phyloP scores from a whole-genome alignment of 2,888 invertebrate species.

The Metalampra italica region DNA sequence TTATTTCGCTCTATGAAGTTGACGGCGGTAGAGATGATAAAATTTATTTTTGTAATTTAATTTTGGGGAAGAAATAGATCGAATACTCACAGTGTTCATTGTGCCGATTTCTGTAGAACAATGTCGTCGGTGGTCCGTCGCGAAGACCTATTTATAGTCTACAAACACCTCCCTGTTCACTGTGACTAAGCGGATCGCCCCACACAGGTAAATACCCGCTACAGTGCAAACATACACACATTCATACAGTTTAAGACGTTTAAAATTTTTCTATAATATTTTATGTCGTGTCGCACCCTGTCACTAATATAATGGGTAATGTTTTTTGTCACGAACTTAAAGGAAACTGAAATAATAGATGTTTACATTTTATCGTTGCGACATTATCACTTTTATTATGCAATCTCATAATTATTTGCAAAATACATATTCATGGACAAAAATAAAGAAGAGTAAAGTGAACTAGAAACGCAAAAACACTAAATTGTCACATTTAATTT shows the following conservation, averaged over 20 bases:
- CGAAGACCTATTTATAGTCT: conserved; percentile 47
- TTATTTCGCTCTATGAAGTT: background rate
- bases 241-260: background rate
- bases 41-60: background rate
- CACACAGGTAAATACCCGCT: conserved; percentile 43
- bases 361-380: too few relatives aligned
- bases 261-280: background rate
- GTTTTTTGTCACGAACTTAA: too few relatives aligned
- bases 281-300: too few relatives aligned
- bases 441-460: too few relatives aligned
- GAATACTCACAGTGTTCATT: conserved; percentile 64
- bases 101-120: conserved; percentile 34
- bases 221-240: too few relatives aligned
- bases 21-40: background rate
- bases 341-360: too few relatives aligned
- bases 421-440: too few relatives aligned
- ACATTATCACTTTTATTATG: too few relatives aligned
- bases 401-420: too few relatives aligned
- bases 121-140: conserved; percentile 25
- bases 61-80: background rate
- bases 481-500: too few relatives aligned
- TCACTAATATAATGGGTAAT: too few relatives aligned
- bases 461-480: too few relatives aligned
- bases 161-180: conserved; percentile 8
- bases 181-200: conserved; percentile 33